These are phyloP conservation scores for Drosophila basisetae DNA, from an alignment of 2,888 invertebrate species.

Conservation along the genomic window DNA sequence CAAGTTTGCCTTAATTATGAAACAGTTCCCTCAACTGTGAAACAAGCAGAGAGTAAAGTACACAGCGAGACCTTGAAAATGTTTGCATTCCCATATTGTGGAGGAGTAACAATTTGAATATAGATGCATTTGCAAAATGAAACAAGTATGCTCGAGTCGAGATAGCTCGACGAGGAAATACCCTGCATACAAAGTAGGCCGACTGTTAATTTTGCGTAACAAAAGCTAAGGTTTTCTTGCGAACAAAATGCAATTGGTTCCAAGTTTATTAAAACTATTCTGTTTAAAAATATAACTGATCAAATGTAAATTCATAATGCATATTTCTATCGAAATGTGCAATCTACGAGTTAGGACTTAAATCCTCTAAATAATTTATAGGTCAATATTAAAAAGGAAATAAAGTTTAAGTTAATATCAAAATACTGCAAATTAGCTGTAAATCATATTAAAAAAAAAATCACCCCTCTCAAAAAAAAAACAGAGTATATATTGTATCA, in stretches of 20 bases:
- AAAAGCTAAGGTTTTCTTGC: neutral
- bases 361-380: too few species aligned
- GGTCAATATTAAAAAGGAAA: too few species aligned
- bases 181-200: neutral
- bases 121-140: neutral
- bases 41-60: neutral
- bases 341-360: too few species aligned
- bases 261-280: neutral
- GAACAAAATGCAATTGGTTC: neutral
- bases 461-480: too few species aligned
- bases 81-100: neutral
- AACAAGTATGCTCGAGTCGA: neutral
- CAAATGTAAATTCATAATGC: too few species aligned
- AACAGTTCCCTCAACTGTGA: neutral
- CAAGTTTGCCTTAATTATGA: conserved; percentile 3
- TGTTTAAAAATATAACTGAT: too few species aligned
- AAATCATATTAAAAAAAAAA: too few species aligned
- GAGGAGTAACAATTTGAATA: neutral
- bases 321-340: too few species aligned
- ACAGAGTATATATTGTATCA: neutral
- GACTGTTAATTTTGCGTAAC: too few species aligned
- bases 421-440: too few species aligned
- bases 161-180: neutral
- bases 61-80: neutral
- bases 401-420: too few species aligned